Percentiles rank a stretch among this genome's conserved stretches.
Conservation (phyloP, 2,888 invertebrate genomes). For the Cataglyphis altisquamis region DNA sequence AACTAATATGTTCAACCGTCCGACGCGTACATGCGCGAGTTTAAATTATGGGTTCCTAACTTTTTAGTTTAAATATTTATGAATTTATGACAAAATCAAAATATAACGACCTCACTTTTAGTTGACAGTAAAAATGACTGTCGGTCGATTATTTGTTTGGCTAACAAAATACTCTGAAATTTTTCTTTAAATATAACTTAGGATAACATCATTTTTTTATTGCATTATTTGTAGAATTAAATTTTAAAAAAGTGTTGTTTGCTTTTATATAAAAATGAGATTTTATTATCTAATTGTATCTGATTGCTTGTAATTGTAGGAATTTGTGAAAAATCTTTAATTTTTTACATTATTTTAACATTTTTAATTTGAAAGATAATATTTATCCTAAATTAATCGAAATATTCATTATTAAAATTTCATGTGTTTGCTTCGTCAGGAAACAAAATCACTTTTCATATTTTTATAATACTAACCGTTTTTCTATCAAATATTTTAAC, state of each 20-base stretch:
- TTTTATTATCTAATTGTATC: neutral
- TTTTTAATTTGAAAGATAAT: neutral
- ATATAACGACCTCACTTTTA: slow-evolving; percentile 16
- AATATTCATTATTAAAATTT: neutral
- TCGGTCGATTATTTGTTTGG: slow-evolving; percentile 3
- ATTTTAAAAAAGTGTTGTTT: neutral
- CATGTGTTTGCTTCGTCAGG: neutral
- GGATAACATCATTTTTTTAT: neutral
- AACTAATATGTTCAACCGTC: neutral
- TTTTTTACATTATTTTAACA: neutral
- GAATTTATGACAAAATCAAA: neutral
- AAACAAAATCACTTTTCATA: neutral
- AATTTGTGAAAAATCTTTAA: neutral
- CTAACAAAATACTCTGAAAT: neutral
- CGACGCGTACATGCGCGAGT: neutral
- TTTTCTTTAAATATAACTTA: neutral
- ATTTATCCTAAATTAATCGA: neutral
- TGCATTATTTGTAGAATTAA: neutral
- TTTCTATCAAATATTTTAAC: neutral
- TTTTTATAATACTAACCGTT: neutral
- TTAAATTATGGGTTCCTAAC: slow-evolving; percentile 27
- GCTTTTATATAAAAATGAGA: neutral
- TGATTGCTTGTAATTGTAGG: neutral
- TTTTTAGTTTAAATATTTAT: slow-evolving; percentile 27
- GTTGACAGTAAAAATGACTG: neutral